A percentile compares a stretch with the other conserved stretches of the same genome.
These are phyloP conservation scores for Trigoniulus corallinus DNA, from an alignment of 1,140 invertebrate genomes.

Conservation along the genomic window DNA sequence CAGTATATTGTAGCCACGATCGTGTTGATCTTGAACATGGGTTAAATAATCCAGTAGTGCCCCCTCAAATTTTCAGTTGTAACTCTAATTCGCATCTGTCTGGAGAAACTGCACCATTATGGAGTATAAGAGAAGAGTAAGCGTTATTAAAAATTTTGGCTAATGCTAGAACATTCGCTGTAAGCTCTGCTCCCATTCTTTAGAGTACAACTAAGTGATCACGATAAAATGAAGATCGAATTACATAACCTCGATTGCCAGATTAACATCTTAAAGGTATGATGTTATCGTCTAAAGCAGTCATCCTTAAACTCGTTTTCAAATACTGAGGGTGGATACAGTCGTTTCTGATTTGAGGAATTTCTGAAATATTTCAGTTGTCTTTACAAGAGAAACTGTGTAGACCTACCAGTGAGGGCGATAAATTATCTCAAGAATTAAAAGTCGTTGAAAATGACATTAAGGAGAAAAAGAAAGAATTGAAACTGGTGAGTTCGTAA, in stretches of 20 bases:
- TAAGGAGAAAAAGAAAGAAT: constrained; percentile 42
- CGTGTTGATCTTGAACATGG: too few species aligned
- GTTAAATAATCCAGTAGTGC: too few species aligned
- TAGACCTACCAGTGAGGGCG: constrained; percentile 31
- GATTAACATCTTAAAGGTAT: constrained; percentile 45
- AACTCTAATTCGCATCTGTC: constrained; percentile 2
- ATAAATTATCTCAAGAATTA: constrained; percentile 41
- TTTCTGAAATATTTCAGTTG: background rate
- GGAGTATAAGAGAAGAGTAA: constrained; percentile 11
- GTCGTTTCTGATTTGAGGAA: too few species aligned
- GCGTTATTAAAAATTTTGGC: too few species aligned
- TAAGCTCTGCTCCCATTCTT: background rate
- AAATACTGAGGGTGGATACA: too few species aligned
- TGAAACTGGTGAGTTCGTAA: constrained; percentile 5
- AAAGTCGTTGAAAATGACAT: constrained; percentile 48
- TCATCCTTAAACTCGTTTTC: too few species aligned
- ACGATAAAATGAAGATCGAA: constrained; percentile 42
- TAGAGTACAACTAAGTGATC: constrained; percentile 26
- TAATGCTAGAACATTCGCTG: too few species aligned
- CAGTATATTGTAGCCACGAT: too few species aligned
- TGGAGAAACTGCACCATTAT: background rate
- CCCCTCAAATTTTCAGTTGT: constrained; percentile 22
- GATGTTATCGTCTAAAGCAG: too few species aligned
- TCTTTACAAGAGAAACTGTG: background rate
- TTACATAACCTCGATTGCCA: constrained; percentile 43